Conservation (phyloP, 2,797 vertebrate genomes). For the Pogoniulus pusillus region DNA sequence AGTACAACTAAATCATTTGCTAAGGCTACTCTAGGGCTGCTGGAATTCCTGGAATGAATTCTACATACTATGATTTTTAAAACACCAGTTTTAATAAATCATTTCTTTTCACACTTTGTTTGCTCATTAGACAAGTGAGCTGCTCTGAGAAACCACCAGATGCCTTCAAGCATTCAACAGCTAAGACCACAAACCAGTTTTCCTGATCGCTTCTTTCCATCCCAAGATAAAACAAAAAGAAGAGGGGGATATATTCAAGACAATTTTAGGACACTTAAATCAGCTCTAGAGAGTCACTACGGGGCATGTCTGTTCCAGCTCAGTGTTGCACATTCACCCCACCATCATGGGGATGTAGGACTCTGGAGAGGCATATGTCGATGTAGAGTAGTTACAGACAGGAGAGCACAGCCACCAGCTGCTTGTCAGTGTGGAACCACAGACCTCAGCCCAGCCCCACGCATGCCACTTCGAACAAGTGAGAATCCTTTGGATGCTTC, state of each 20-base stretch:
- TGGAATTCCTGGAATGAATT: background rate
- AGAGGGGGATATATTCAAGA: background rate
- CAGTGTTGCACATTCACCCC: background rate
- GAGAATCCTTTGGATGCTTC: background rate
- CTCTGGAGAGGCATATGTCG: background rate
- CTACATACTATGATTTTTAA: background rate
- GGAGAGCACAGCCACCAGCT: background rate
- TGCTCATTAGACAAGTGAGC: background rate
- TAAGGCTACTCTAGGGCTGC: background rate
- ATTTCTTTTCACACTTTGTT: background rate
- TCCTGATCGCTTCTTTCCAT: background rate
- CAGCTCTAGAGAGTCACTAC: background rate
- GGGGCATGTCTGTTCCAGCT: background rate
- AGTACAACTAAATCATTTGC: background rate
- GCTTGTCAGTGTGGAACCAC: fast-evolving
- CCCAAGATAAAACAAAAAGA: background rate
- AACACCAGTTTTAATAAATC: background rate
- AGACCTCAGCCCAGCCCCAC: background rate
- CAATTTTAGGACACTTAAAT: background rate
- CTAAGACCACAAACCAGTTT: fast-evolving
- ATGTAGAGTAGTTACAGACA: background rate
- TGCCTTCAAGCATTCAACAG: background rate
- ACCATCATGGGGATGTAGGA: background rate
- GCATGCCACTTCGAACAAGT: background rate
- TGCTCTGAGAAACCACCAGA: background rate